Base-by-base conservation (phyloP, 2,888 invertebrate genomes). In the Himalopsyche japonica region DNA sequence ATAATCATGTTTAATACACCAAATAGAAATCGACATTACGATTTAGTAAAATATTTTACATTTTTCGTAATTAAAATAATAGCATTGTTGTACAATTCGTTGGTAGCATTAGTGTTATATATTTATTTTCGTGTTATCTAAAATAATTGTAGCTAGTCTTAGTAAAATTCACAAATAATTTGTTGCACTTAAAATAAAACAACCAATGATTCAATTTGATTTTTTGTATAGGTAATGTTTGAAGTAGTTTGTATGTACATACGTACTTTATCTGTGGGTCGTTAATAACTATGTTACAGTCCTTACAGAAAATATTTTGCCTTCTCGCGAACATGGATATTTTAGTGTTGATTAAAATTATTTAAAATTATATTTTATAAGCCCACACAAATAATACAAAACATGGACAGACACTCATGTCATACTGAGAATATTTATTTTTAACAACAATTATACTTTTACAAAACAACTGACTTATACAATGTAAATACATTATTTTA, bases 51-150 rank as follows among this genome's bases (percentile, higher is more conserved):
- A n/a, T 34, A 8, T 18, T 78, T 78, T n/a, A 15, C 30, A 37
- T 78, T 43, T 1, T 7, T 15, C 43, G 43, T 37, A 37, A 24
- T 78, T 34, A 76, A 37, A n/a, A 43, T 37, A 43, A 15, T 78
- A 12, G 34, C 30, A n/a, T 76, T 24, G 57, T 81, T 78, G 82
- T 82, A 82, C 78, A 82, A 82, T 78, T 82, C 47, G 30, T 76
- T 76, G n/a, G 27, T 43, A 30, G 76, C 12, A 15, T 70, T 30
- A 78, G 78, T 37, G 24, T 24, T 78, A 24, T 78, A 78, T 78
- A 78, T 32, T 76, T 32, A n/a, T 76, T 32, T 76, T 7, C n/a
- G 57, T 57, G 24, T 24, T 24, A 57, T 20, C 57, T 57, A 4
- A 57, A 57, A 7, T 57, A 20, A 2, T 57, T 2, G 57, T 57